phyloP scores from a whole-genome alignment of 1,140 invertebrate species.

The Cheumatopsyche charites region DNA sequence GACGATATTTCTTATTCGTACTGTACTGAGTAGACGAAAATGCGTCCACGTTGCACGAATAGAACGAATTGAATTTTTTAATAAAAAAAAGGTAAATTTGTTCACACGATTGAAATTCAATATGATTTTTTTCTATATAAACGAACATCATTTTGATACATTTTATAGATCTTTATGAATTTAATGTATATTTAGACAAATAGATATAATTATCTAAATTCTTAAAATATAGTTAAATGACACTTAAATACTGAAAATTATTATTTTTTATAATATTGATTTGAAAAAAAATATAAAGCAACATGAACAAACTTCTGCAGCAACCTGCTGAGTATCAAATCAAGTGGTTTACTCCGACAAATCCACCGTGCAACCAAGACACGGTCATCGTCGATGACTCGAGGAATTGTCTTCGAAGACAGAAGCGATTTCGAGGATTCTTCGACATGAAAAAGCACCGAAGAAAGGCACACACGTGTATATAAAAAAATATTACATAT shows the following conservation, averaged over 20 bases:
- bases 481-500: background rate
- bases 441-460: constrained; percentile 9
- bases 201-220: no score
- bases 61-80: background rate
- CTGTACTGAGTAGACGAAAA: background rate
- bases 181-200: no score
- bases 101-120: no score
- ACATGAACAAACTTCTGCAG: background rate
- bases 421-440: constrained; percentile 10
- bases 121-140: no score
- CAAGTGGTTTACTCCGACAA: constrained; percentile 20
- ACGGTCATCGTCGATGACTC: constrained; percentile 1
- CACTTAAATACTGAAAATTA: no score
- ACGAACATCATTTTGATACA: no score
- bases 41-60: background rate
- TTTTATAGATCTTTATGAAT: no score
- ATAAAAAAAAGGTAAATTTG: no score
- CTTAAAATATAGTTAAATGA: no score
- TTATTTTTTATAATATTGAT: no score
- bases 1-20: background rate
- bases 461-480: background rate
- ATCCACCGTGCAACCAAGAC: constrained; percentile 15
- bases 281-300: background rate
- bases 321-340: constrained; percentile 16
- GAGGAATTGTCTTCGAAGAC: background rate